phyloP scores from a whole-genome alignment of 2,888 invertebrate species.

The Nasonovia ribisnigri region DNA sequence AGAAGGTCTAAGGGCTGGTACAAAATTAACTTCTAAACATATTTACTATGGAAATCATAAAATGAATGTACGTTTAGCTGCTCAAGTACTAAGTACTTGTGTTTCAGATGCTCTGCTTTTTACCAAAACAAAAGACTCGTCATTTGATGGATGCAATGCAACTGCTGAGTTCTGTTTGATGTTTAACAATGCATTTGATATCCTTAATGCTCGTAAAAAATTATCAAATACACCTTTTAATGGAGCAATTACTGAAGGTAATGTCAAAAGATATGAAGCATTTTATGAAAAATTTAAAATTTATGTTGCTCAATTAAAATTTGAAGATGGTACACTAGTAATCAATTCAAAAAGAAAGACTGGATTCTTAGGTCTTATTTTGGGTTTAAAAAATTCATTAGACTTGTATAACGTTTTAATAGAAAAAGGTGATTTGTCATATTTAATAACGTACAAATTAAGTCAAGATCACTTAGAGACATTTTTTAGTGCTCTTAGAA shows the following conservation, averaged over 20 bases:
- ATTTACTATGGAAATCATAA: slow-evolving; percentile 71
- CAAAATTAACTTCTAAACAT: slow-evolving; percentile 52
- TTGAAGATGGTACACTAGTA: slow-evolving; percentile 11
- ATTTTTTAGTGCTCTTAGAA: slow-evolving; percentile 44
- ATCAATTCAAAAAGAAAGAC: slow-evolving; percentile 31
- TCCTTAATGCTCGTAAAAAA: background rate
- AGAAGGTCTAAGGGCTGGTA: slow-evolving; percentile 5
- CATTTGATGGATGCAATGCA: slow-evolving; percentile 9
- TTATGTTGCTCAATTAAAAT: background rate
- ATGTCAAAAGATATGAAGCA: slow-evolving; percentile 18
- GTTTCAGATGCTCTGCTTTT: background rate
- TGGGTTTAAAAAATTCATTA: slow-evolving; percentile 13
- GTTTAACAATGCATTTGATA: slow-evolving; percentile 14
- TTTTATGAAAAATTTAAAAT: slow-evolving; percentile 24
- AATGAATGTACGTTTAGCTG: background rate
- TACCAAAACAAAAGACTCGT: background rate
- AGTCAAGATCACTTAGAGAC: slow-evolving; percentile 56
- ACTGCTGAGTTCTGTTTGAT: slow-evolving; percentile 14
- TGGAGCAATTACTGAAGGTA: slow-evolving; percentile 13
- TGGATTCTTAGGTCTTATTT: slow-evolving; percentile 17
- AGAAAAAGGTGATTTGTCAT: background rate
- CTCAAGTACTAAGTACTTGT: background rate
- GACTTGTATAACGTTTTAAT: slow-evolving; percentile 5
- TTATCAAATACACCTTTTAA: slow-evolving; percentile 13
- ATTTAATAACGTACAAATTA: slow-evolving; percentile 46